Percentiles rank a stretch among this genome's conserved stretches.
phyloP scores from a whole-genome alignment of 2,797 vertebrate species.

The Bothrops alternatus region DNA sequence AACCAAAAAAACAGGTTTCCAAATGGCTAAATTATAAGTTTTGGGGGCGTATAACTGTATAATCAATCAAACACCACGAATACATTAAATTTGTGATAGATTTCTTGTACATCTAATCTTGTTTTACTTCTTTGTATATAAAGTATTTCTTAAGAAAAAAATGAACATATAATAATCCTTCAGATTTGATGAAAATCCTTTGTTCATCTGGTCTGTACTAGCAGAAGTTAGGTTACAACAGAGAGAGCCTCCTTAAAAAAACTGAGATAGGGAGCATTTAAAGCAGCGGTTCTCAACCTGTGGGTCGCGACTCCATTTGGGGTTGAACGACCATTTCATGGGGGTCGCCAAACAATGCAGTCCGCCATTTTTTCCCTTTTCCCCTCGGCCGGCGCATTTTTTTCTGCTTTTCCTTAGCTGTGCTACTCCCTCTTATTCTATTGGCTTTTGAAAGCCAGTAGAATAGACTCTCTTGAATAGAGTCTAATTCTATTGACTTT shows the following conservation, averaged over 20 bases:
- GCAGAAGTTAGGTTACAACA: neutral
- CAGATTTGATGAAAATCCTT: neutral
- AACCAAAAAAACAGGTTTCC: too few species aligned
- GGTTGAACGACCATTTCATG: too few species aligned
- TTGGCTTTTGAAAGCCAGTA: too few species aligned
- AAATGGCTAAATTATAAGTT: neutral
- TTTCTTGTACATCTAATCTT: neutral
- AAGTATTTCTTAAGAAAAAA: slow-evolving; percentile 2
- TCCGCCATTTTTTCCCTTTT: too few species aligned
- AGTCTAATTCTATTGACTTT: too few species aligned
- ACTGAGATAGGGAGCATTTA: neutral
- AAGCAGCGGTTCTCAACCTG: too few species aligned
- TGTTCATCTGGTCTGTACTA: neutral
- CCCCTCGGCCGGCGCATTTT: too few species aligned
- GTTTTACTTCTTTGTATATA: neutral
- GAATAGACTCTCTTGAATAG: too few species aligned
- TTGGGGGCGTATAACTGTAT: neutral
- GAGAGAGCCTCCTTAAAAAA: neutral
- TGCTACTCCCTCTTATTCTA: too few species aligned
- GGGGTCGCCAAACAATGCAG: too few species aligned
- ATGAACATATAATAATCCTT: neutral
- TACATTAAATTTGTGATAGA: neutral
- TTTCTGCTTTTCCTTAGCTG: too few species aligned
- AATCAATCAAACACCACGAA: neutral
- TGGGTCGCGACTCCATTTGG: too few species aligned